A percentile compares a stretch with the other conserved stretches of the same genome.
phyloP scores from a whole-genome alignment of 2,113 vertebrate genomes.

The Paratilapia polleni region DNA sequence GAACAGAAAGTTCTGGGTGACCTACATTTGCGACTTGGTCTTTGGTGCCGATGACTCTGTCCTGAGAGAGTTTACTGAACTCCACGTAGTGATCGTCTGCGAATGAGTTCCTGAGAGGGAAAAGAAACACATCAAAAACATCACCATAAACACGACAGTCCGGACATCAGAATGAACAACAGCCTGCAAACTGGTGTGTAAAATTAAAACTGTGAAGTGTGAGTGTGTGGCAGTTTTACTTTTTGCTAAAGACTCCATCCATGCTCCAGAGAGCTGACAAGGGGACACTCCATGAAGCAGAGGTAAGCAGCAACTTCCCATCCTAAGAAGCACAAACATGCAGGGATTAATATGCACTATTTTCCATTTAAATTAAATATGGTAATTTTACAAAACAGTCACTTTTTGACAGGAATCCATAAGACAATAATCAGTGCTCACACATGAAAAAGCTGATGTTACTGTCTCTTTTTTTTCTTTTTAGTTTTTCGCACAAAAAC shows the following conservation, averaged over 20 bases:
- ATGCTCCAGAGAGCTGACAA: constrained; percentile 95
- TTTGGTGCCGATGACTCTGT: constrained; percentile 95
- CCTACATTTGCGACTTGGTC: constrained; percentile 94
- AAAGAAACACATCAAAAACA: neutral
- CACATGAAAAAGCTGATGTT: neutral
- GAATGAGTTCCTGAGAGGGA: constrained; percentile 88
- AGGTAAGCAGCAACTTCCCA: constrained; percentile 92
- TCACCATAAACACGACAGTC: neutral
- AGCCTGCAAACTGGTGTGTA: rapidly evolving
- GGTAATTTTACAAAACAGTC: neutral
- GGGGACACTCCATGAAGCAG: constrained; percentile 93
- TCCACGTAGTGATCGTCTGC: constrained; percentile 96
- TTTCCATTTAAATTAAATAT: no score
- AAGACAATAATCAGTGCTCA: no score
- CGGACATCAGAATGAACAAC: neutral
- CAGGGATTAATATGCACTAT: neutral
- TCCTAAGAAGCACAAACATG: constrained; percentile 79
- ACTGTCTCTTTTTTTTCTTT: neutral
- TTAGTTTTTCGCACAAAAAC: neutral
- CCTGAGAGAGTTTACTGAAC: constrained; percentile 97
- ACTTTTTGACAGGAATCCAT: rapidly evolving
- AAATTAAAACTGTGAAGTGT: neutral
- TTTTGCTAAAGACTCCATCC: constrained; percentile 94
- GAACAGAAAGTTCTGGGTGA: neutral
- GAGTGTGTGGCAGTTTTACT: constrained; percentile 77